phyloP scores from a whole-genome alignment of 2,888 invertebrate genomes.

The Drosophila falleni region DNA sequence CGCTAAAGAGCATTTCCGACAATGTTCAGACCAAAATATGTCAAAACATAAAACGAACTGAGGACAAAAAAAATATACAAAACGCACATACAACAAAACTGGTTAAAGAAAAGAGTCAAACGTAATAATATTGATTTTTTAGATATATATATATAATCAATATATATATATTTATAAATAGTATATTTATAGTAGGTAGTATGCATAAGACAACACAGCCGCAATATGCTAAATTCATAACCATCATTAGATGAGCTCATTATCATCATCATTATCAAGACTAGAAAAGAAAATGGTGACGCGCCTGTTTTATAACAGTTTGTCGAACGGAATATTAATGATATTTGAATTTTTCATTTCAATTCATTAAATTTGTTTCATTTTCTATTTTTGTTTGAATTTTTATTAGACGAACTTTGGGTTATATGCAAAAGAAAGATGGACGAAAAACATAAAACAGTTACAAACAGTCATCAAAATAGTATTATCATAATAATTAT shows the following conservation, averaged over 20 bases:
- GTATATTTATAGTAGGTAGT: slow-evolving; percentile 57
- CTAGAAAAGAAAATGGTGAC: slow-evolving; percentile 68
- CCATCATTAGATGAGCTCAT: slow-evolving; percentile 54
- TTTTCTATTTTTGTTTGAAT: slow-evolving; percentile 36
- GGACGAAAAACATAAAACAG: slow-evolving; percentile 47
- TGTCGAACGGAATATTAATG: slow-evolving; percentile 60
- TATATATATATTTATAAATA: slow-evolving; percentile 51
- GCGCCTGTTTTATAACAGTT: slow-evolving; percentile 46
- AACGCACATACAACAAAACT: slow-evolving; percentile 77
- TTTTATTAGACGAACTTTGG: slow-evolving; percentile 38
- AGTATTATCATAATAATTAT: slow-evolving; percentile 50
- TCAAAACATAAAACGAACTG: slow-evolving; percentile 58
- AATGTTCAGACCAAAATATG: slow-evolving; percentile 75
- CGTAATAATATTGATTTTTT: slow-evolving; percentile 51
- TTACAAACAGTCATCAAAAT: slow-evolving; percentile 70
- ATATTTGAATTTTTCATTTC: slow-evolving; percentile 33
- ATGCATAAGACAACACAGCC: slow-evolving; percentile 81
- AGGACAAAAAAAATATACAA: slow-evolving; percentile 59
- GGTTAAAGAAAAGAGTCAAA: slow-evolving; percentile 65
- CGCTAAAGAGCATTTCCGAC: slow-evolving; percentile 78
- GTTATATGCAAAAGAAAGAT: slow-evolving; percentile 62
- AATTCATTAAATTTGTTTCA: slow-evolving; percentile 35
- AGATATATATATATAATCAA: slow-evolving; percentile 46
- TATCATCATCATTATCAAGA: slow-evolving; percentile 60
- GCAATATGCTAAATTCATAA: slow-evolving; percentile 80